Evolutionary conservation across 1,140 invertebrate species (phyloP).

Genomic region (Drosophila mayri): DNA sequence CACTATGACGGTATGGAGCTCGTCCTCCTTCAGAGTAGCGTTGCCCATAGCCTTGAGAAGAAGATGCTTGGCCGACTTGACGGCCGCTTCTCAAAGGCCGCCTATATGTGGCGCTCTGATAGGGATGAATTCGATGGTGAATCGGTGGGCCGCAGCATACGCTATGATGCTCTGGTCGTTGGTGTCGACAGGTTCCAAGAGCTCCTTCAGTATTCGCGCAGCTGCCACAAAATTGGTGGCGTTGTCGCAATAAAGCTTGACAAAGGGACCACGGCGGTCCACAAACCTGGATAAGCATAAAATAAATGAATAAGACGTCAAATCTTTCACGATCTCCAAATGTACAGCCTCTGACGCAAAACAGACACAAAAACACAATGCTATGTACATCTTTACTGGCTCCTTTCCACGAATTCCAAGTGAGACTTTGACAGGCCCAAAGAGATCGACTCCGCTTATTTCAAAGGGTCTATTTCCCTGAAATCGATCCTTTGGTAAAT

Average conservation of each 20-base stretch:
- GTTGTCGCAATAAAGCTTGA: constrained; percentile 6
- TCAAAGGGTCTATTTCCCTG: neutral
- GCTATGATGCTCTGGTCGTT: neutral
- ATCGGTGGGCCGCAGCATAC: neutral
- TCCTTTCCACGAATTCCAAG: neutral
- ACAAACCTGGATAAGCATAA: constrained; percentile 9
- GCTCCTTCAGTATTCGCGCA: neutral
- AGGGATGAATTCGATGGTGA: neutral
- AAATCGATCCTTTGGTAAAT: neutral
- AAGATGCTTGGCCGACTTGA: no score
- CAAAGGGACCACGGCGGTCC: neutral
- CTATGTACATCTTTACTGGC: no score
- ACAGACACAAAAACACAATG: neutral
- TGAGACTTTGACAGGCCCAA: neutral
- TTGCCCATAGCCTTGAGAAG: no score
- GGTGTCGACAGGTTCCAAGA: neutral
- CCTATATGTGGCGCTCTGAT: neutral
- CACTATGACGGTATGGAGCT: no score
- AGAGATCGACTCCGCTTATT: neutral
- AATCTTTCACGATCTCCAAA: constrained; percentile 2
- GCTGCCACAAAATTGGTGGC: neutral
- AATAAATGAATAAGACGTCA: constrained; percentile 12
- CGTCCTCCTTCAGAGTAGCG: no score
- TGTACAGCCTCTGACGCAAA: constrained; percentile 1
- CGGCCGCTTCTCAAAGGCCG: neutral